Percentiles rank a stretch among this genome's conserved stretches.
phyloP scores from a whole-genome alignment of 2,797 vertebrate species.

The Bradypodion pumilum region DNA sequence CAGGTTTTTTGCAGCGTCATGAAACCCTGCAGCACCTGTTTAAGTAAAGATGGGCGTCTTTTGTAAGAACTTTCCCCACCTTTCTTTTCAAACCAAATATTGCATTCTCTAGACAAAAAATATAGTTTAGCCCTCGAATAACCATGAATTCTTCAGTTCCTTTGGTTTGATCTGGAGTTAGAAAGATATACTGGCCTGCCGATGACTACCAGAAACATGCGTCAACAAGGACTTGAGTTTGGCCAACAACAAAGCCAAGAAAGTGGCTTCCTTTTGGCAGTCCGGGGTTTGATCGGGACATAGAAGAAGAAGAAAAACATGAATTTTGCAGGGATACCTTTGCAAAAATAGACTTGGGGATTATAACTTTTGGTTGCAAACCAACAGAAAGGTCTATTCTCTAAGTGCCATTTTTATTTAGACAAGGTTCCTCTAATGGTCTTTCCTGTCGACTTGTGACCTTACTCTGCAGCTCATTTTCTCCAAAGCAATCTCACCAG shows the following conservation, averaged over 20 bases:
- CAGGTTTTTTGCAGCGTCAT: not conserved
- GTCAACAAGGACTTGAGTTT: no score
- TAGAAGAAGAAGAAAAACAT: no score
- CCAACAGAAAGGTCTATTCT: not conserved
- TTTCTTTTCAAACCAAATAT: not conserved
- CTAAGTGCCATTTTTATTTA: not conserved
- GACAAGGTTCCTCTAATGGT: not conserved
- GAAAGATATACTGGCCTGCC: no score
- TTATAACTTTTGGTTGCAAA: not conserved
- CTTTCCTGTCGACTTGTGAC: not conserved
- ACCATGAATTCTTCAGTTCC: no score
- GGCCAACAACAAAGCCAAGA: no score
- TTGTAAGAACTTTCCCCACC: no score
- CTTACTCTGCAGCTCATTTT: not conserved
- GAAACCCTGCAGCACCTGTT: not conserved
- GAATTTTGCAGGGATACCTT: not conserved
- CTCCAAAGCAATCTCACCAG: not conserved
- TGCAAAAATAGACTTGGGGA: not conserved
- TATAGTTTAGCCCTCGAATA: no score
- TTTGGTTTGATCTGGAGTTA: no score
- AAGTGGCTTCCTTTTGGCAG: no score
- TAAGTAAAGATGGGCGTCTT: not conserved
- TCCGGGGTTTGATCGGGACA: no score
- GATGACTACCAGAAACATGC: no score
- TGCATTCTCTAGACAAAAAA: not conserved